Evolutionary conservation across 2,797 vertebrate genomes (phyloP), one percentile per base, ranked within the genome.

Genomic region (Urosaurus nigricauda): DNA sequence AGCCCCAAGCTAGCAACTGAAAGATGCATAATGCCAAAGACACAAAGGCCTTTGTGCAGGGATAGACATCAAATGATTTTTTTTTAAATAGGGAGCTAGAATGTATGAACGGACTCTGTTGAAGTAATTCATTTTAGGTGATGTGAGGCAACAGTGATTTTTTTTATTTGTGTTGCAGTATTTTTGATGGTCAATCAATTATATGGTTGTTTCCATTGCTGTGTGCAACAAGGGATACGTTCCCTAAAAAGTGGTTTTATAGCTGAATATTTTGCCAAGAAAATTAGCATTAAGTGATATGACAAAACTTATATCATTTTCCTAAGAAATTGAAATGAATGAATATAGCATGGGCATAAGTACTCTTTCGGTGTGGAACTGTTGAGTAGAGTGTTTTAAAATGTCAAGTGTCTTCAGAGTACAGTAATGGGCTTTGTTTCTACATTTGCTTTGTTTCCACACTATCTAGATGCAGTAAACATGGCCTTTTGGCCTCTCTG

Each of bases 361-460:
- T 43, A 83, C 58, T 60, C 51, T 58, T 47, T 56, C 71, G 74
- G 1, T 24, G 11, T 17, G 68, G 19, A 84, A 74, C 7, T 85
- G 37, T 19, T 63, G 83, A 71, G 43, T 65, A 43, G 29, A 86
- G 43, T 70, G n/a, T 73, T 53, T 40, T 71, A 53, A 11, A 56
- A 32, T 58, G 51, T 56, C 63, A 71, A 14, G 70, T 56, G 77
- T n/a, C 85, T 56, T 1, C 68, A 80, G 35, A 40, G 14, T n/a
- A n/a, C n/a, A n/a, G n/a, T 40, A 56, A 32, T 87, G n/a, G 53
- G 47, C 60, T 37, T 80, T 87, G 85, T 56, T 79, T 79, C 40
- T 79, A 51, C 32, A 19, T 79, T 79, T 79, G 60, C 74, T 79
- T 70, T 68, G 60, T 73, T 79, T 79, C 77, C 35, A 71, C 63